phyloP scores from a whole-genome alignment of 2,888 invertebrate species.

The Taphrorychus bicolor region DNA sequence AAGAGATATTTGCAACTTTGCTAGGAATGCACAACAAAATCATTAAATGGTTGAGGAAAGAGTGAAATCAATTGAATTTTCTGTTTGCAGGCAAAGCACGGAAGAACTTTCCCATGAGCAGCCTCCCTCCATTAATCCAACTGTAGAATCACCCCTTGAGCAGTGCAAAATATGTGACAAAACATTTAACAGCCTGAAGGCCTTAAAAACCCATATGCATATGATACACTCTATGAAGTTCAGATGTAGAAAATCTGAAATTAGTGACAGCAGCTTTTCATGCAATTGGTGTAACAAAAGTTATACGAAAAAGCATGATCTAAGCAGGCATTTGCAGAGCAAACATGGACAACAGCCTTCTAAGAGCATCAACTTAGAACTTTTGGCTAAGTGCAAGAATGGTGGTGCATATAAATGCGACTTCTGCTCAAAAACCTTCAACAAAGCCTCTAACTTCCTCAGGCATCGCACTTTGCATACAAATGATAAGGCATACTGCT shows the following conservation, averaged over 20 bases:
- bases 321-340: slow-evolving; percentile 52
- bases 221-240: not conserved
- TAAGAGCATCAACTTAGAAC: slow-evolving; percentile 14
- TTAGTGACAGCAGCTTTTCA: slow-evolving; percentile 43
- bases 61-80: too few species aligned
- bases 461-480: slow-evolving; percentile 62
- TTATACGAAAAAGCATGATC: slow-evolving; percentile 56
- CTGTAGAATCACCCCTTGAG: not conserved
- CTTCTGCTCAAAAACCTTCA: slow-evolving; percentile 57
- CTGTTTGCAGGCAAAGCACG: not conserved
- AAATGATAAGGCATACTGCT: slow-evolving; percentile 60
- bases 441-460: slow-evolving; percentile 55
- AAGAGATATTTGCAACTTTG: too few species aligned
- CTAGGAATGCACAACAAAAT: too few species aligned
- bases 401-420: slow-evolving; percentile 55
- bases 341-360: slow-evolving; percentile 45
- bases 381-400: not conserved
- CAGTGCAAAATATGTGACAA: not conserved
- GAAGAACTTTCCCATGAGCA: not conserved
- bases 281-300: slow-evolving; percentile 54
- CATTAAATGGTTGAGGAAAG: too few species aligned
- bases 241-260: not conserved
- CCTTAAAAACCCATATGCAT: not conserved
- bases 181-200: not conserved
- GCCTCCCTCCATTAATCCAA: too few species aligned